Evolutionary conservation across 2,113 vertebrate species (phyloP).

Genomic region (Lepisosteus oculatus): DNA sequence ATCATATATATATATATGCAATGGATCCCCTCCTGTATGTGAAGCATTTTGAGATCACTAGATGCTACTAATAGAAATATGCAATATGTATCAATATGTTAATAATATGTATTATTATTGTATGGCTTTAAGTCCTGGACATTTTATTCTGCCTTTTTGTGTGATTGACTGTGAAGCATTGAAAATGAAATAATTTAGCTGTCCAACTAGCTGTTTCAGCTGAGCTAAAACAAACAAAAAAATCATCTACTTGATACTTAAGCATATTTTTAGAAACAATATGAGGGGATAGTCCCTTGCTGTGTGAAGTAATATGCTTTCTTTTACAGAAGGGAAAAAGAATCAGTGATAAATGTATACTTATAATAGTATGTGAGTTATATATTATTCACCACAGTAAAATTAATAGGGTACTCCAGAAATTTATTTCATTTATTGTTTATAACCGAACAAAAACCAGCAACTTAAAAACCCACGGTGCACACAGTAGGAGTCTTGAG

Average conservation of each 20-base stretch:
- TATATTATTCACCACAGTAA: conserved; percentile 75
- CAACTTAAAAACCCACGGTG: conserved; percentile 71
- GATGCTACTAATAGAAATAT: too few species aligned
- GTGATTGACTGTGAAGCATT: too few species aligned
- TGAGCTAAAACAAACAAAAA: too few species aligned
- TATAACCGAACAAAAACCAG: conserved; percentile 80
- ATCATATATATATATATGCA: too few species aligned
- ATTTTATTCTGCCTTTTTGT: too few species aligned
- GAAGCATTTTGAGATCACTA: too few species aligned
- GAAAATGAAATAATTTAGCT: too few species aligned
- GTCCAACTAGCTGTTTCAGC: too few species aligned
- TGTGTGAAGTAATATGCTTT: conserved; percentile 65
- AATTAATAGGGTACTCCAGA: conserved; percentile 68
- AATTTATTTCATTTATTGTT: conserved; percentile 77
- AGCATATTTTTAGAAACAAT: conserved; percentile 67
- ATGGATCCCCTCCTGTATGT: too few species aligned
- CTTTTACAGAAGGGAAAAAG: conserved; percentile 62
- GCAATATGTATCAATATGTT: too few species aligned
- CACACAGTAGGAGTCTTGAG: conserved; percentile 79
- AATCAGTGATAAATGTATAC: conserved; percentile 71
- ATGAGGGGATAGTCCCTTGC: conserved; percentile 69
- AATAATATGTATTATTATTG: too few species aligned
- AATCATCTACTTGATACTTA: conserved; percentile 26
- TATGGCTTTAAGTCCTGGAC: too few species aligned
- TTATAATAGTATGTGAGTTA: conserved; percentile 77